Evolutionary conservation across 1,140 invertebrate species (phyloP).

Genomic region (roundworm (Caenorhabditis elegans)): WBcel235 BX284604.4:2986501-2987000

Average conservation of each 20-base stretch:
- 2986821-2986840: too few species aligned
- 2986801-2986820: too few species aligned
- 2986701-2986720: conserved; percentile 2
- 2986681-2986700: too few species aligned
- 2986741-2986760: conserved; percentile 15
- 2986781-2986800: too few species aligned
- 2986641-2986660: neutral
- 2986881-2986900: too few species aligned
- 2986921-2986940: too few species aligned
- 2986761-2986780: too few species aligned
- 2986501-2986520: conserved; percentile 1
- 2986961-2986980: too few species aligned
- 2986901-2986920: too few species aligned
- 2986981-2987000: too few species aligned
- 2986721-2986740: conserved; percentile 30
- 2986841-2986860: too few species aligned
- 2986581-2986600: neutral
- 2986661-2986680: conserved; percentile 10
- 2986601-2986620: neutral
- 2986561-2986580: neutral
- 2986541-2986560: neutral
- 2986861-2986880: neutral
- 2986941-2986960: too few species aligned
- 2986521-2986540: neutral
- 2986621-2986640: conserved; percentile 25